These are phyloP conservation scores for Zootermopsis nevadensis DNA, from an alignment of 2,888 invertebrate species.

Conservation along the genomic window DNA sequence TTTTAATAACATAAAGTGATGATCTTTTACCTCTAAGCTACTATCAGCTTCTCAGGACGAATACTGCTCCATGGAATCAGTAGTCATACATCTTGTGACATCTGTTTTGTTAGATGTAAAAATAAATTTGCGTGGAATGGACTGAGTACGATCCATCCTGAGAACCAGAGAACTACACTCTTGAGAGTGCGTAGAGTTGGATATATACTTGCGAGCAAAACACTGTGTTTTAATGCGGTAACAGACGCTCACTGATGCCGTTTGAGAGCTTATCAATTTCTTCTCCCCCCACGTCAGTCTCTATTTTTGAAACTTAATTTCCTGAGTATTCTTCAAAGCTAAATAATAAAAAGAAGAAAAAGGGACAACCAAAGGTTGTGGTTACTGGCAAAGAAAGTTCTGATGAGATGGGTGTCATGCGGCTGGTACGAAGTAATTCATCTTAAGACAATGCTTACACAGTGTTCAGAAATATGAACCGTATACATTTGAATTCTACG, in stretches of 20 bases:
- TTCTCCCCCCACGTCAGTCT: slow-evolving; percentile 24
- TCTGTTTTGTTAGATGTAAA: no score
- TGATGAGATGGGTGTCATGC: not conserved
- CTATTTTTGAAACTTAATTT: slow-evolving; percentile 51
- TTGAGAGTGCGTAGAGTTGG: not conserved
- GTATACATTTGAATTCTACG: no score
- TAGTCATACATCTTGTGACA: no score
- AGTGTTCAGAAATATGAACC: not conserved
- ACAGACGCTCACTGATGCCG: not conserved
- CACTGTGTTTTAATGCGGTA: slow-evolving; percentile 15
- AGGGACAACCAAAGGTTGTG: slow-evolving; percentile 12
- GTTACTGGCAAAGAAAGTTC: not conserved
- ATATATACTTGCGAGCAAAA: not conserved
- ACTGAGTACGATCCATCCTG: not conserved
- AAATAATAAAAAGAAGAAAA: slow-evolving; percentile 34
- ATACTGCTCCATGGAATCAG: no score
- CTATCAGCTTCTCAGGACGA: no score
- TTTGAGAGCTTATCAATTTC: slow-evolving; percentile 40
- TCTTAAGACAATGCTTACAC: not conserved
- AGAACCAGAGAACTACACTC: not conserved
- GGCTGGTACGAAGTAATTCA: not conserved
- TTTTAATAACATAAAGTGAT: no score
- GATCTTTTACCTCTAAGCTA: no score
- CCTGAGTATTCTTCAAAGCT: slow-evolving; percentile 48
- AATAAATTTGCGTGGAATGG: not conserved